Evolutionary conservation across 2,113 vertebrate genomes (phyloP), one percentile per base, ranked within the genome.

Genomic region (Muntiacus reevesi): DNA sequence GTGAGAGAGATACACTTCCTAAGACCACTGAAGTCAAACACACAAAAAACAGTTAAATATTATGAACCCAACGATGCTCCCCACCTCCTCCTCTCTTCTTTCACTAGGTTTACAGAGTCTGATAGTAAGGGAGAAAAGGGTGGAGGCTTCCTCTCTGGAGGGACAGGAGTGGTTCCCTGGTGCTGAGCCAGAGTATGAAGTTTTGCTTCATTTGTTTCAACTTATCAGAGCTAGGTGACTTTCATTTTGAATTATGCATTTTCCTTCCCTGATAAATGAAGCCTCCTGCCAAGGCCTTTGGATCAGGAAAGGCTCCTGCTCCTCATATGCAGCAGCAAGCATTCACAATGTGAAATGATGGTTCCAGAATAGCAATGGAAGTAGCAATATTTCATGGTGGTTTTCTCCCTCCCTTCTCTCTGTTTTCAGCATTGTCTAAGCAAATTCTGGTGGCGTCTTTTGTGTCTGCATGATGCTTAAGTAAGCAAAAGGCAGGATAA

Each of bases 401-500:
- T 88, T 47, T 71, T 64, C 92, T 78, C 17, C 45, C 54, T 78
- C 55, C 52, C 67, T 90, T 92, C 89, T 7, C 30, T 4, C 52
- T 87, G 57, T 40, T 43, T 54, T 78, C 84, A 16, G 47, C 43
- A 64, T 85, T 89, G 90, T 94, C 93, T 97, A 95, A 97, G 97
- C 92, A 98, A 91, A 97, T 87, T 43, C 85, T 74, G 88, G 33
- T 15, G 21, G 85, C 43, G 67, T 79, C 94, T 98, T 97, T 97
- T 92, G 94, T 93, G 95, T 95, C 79, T 94, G 82, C 62, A 15
- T 5, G 85, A 86, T 94, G 94, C 55, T 55, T 83, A 91, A 93
- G 86, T 93, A 92, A 96, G 94, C 96, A 95, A 95, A 97, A 96
- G 96, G 30, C 45, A 33, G 57, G 93, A 87, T 60, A 89, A 88